phyloP scores from a whole-genome alignment of 1,140 invertebrate species.

The Dinothrombium tinctorium region DNA sequence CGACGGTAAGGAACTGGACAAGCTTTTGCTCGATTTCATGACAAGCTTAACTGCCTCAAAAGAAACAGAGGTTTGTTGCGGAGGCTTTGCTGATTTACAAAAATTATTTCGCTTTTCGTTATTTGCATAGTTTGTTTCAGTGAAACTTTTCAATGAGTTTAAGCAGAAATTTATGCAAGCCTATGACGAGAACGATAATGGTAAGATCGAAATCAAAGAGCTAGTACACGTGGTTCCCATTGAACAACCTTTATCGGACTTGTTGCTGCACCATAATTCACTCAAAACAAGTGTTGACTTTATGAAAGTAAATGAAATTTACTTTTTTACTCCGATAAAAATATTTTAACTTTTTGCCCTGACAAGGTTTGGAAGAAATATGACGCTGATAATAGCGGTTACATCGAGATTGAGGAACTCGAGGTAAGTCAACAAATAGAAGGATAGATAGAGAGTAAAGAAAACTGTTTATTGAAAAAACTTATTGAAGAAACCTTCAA shows the following conservation, averaged over 20 bases:
- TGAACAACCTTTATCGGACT: neutral
- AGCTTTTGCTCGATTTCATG: neutral
- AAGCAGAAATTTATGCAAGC: neutral
- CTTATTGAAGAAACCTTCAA: too few species aligned
- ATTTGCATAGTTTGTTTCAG: neutral
- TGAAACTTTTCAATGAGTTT: neutral
- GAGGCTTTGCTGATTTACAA: neutral
- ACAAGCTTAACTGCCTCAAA: neutral
- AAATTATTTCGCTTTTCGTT: neutral
- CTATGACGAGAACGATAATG: neutral
- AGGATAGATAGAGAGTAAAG: too few species aligned
- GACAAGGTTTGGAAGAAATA: slow-evolving; percentile 2
- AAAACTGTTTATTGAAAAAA: too few species aligned
- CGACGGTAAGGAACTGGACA: neutral
- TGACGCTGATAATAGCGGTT: slow-evolving; percentile 1
- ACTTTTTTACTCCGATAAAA: neutral
- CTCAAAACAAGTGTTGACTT: neutral
- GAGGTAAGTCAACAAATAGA: too few species aligned
- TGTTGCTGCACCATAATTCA: neutral
- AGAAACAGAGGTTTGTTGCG: neutral
- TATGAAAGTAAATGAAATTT: slow-evolving; percentile 2
- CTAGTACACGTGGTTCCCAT: slow-evolving; percentile 1
- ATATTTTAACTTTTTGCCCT: neutral
- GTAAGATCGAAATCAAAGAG: neutral
- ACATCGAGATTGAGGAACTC: neutral